A percentile compares a stretch with the other conserved stretches of the same genome.
Conservation (phyloP, 2,113 vertebrate genomes). For the Cephalophus harveyi region DNA sequence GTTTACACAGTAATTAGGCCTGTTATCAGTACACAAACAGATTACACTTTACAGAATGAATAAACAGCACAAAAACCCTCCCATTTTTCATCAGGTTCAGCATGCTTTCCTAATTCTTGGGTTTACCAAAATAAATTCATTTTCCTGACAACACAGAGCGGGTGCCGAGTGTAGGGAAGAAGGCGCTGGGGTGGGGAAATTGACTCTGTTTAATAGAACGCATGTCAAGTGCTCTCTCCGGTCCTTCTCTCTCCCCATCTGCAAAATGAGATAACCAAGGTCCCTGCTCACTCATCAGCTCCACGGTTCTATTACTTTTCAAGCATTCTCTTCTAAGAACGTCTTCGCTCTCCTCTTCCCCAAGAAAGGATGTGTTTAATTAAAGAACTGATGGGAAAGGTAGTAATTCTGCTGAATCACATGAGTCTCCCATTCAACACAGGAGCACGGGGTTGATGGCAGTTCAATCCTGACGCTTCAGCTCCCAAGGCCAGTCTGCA, state of each 20-base stretch:
- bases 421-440: background rate
- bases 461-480: background rate
- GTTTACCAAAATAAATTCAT: slow-evolving; percentile 33
- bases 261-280: background rate
- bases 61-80: slow-evolving; percentile 65
- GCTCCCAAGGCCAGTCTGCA: background rate
- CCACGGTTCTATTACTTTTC: background rate
- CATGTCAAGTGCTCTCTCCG: background rate
- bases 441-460: background rate
- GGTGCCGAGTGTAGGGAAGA: background rate
- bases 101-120: slow-evolving; percentile 29
- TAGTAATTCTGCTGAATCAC: background rate
- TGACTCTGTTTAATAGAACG: background rate
- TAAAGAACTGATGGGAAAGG: slow-evolving; percentile 50
- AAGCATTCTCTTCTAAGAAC: slow-evolving; percentile 9
- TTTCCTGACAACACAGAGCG: background rate
- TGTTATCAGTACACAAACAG: slow-evolving; percentile 66
- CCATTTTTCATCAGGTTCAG: slow-evolving; percentile 16
- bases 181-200: background rate
- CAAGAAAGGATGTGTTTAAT: slow-evolving; percentile 59
- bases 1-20: slow-evolving; percentile 61
- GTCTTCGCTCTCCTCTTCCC: slow-evolving; percentile 57
- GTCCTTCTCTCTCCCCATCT: background rate
- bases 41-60: slow-evolving; percentile 47
- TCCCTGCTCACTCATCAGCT: background rate